phyloP scores from a whole-genome alignment of 2,113 vertebrate species.

The Cepphus grylle region DNA sequence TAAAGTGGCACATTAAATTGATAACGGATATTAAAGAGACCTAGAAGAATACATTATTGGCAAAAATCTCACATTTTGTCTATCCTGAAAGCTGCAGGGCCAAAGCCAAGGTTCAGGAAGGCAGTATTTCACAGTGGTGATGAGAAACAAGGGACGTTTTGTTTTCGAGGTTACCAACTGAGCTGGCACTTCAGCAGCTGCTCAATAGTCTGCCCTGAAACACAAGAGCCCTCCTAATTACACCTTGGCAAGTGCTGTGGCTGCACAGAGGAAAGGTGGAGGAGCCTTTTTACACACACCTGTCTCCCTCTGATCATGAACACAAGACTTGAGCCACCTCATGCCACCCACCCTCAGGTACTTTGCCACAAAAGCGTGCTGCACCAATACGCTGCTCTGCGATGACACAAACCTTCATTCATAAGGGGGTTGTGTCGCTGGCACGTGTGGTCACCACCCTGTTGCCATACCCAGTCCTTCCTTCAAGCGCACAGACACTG shows the following conservation, averaged over 20 bases:
- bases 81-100: not conserved
- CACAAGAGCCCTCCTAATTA: slow-evolving; percentile 16
- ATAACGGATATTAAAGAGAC: slow-evolving; percentile 44
- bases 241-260: not conserved
- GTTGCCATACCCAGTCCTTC: not conserved
- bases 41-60: slow-evolving; percentile 23
- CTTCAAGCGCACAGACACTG: not conserved
- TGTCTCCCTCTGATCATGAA: not conserved
- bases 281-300: not conserved
- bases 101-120: not conserved
- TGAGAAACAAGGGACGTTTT: slow-evolving; percentile 47
- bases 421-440: not conserved
- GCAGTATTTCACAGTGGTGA: not conserved
- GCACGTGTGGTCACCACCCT: rapidly evolving
- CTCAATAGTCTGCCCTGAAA: slow-evolving; percentile 38
- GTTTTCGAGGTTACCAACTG: slow-evolving; percentile 8
- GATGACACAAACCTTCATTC: rapidly evolving
- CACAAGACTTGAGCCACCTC: not conserved
- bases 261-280: slow-evolving; percentile 11
- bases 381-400: not conserved
- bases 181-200: slow-evolving; percentile 57
- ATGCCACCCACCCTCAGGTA: not conserved
- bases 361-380: not conserved
- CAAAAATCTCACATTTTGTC: slow-evolving; percentile 50
- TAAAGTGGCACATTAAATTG: slow-evolving; percentile 20